Evolutionary conservation across 1,140 invertebrate species (phyloP).

Genomic region (Pseudomyrmex gracilis): DNA sequence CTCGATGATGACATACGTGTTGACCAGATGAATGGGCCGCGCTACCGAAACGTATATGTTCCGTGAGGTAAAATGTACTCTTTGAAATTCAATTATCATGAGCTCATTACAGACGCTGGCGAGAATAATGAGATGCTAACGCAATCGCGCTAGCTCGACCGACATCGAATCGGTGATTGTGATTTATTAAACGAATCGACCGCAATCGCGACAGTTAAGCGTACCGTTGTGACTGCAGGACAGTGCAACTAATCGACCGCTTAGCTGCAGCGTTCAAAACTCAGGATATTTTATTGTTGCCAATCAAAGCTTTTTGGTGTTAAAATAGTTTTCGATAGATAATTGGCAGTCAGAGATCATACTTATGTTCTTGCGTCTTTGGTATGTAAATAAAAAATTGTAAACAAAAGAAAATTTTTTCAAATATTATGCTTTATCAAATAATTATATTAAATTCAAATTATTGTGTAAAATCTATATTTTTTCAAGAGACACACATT

Average conservation of each 20-base stretch:
- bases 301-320: slow-evolving; percentile 15
- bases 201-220: slow-evolving; percentile 55
- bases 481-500: too few relatives aligned
- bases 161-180: slow-evolving; percentile 4
- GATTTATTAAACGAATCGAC: slow-evolving; percentile 68
- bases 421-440: too few relatives aligned
- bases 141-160: slow-evolving; percentile 47
- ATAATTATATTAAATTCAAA: too few relatives aligned
- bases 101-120: slow-evolving; percentile 24
- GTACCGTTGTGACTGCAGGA: not conserved
- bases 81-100: slow-evolving; percentile 62
- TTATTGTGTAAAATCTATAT: too few relatives aligned
- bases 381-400: too few relatives aligned
- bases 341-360: too few relatives aligned
- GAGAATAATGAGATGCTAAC: slow-evolving; percentile 61
- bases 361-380: too few relatives aligned
- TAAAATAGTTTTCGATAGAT: not conserved
- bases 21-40: slow-evolving; percentile 60
- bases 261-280: slow-evolving; percentile 7
- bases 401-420: too few relatives aligned
- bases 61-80: slow-evolving; percentile 53
- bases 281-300: slow-evolving; percentile 33
- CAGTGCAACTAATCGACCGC: slow-evolving; percentile 37
- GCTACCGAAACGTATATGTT: slow-evolving; percentile 19
- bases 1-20: slow-evolving; percentile 58